These are phyloP conservation scores for Nycticryphes semicollaris DNA, from an alignment of 2,113 vertebrate genomes.

Conservation along the genomic window DNA sequence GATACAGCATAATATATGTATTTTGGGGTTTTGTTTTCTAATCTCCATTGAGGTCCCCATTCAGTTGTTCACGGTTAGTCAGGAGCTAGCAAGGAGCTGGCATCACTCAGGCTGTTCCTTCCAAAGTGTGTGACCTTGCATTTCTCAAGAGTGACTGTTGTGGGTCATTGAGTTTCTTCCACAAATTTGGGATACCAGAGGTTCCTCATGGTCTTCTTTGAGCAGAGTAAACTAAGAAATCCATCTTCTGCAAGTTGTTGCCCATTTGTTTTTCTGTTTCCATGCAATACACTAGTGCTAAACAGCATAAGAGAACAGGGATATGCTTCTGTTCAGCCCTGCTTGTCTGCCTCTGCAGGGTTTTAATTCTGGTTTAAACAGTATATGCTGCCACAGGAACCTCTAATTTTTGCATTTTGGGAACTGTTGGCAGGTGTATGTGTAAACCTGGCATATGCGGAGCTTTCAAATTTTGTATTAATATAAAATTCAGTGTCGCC, in stretches of 20 bases:
- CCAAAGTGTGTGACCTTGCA: neutral
- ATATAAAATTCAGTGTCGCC: neutral
- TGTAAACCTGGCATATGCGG: neutral
- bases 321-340: neutral
- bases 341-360: neutral
- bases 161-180: neutral
- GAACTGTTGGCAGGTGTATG: neutral
- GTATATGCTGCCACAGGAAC: neutral
- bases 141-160: neutral
- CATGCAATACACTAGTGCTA: neutral
- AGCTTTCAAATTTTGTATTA: neutral
- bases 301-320: neutral
- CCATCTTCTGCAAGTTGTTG: neutral
- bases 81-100: neutral
- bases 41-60: neutral
- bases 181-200: neutral
- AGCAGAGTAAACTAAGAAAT: neutral
- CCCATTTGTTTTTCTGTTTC: neutral
- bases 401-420: neutral
- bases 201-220: accelerated
- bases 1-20: too few species aligned
- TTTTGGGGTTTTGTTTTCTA: neutral
- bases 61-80: neutral
- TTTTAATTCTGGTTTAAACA: neutral
- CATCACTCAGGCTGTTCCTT: neutral